Evolutionary conservation across 2,113 vertebrate species (phyloP).

Genomic region (Chloebia gouldiae): DNA sequence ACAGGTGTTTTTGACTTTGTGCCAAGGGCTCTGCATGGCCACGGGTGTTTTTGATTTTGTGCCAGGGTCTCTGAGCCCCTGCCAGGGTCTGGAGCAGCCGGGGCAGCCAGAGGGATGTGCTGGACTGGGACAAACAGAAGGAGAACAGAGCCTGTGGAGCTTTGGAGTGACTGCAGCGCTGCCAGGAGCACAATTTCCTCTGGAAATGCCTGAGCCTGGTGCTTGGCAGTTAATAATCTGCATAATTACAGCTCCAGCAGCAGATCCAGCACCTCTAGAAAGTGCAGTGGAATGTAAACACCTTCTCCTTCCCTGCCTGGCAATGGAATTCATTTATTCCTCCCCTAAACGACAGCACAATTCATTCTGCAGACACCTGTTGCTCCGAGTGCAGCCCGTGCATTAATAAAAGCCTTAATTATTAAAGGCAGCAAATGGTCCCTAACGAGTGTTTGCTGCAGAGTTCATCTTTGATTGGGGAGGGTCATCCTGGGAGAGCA

Average conservation of each 20-base stretch:
- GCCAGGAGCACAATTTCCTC: not conserved
- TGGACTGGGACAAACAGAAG: too few relatives aligned
- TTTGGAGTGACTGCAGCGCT: not conserved
- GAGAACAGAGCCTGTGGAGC: too few relatives aligned
- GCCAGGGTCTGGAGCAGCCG: too few relatives aligned
- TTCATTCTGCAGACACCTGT: slow-evolving; percentile 9
- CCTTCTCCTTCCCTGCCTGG: not conserved
- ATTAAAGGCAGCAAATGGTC: slow-evolving; percentile 27
- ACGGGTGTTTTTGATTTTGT: too few relatives aligned
- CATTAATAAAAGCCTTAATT: slow-evolving; percentile 59
- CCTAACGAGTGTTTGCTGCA: slow-evolving; percentile 53
- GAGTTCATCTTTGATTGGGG: slow-evolving; percentile 51
- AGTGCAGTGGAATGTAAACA: not conserved
- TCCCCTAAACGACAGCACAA: not conserved
- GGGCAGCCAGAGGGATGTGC: too few relatives aligned
- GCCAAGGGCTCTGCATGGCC: too few relatives aligned
- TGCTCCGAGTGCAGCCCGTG: slow-evolving; percentile 15
- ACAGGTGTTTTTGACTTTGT: too few relatives aligned
- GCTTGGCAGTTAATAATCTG: not conserved
- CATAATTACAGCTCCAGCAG: not conserved
- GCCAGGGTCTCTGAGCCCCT: too few relatives aligned
- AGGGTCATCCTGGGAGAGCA: not conserved
- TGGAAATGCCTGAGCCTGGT: not conserved
- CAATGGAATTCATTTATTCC: not conserved
- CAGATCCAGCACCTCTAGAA: not conserved